A percentile compares a stretch with the other conserved stretches of the same genome.
phyloP scores from a whole-genome alignment of 2,888 invertebrate species.

The Sialis fuliginosa region DNA sequence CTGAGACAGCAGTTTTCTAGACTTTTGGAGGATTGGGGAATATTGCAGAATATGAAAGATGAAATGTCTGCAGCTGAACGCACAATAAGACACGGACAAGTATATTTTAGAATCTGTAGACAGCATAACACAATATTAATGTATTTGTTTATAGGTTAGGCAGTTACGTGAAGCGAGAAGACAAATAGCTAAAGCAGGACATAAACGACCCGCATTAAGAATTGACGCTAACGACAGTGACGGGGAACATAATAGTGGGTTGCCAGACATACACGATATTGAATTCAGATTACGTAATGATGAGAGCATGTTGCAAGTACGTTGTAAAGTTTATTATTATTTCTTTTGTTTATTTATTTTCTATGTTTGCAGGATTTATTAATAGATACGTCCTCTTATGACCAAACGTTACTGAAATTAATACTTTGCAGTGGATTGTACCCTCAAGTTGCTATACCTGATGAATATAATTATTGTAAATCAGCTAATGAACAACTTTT shows the following conservation, averaged over 20 bases:
- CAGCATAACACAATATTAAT: conserved; percentile 15
- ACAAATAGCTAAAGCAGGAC: conserved; percentile 49
- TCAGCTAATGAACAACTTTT: conserved; percentile 62
- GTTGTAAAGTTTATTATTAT: conserved; percentile 10
- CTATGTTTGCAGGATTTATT: conserved; percentile 31
- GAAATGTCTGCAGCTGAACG: conserved; percentile 49
- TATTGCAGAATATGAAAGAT: not conserved
- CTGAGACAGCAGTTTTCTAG: conserved; percentile 76
- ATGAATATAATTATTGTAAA: conserved; percentile 87
- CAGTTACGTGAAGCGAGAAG: conserved; percentile 23
- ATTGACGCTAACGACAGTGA: conserved; percentile 46
- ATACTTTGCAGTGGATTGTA: conserved; percentile 86
- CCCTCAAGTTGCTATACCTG: conserved; percentile 88
- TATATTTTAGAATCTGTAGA: conserved; percentile 31
- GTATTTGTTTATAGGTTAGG: no score
- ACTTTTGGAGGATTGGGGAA: conserved; percentile 42
- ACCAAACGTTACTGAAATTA: conserved; percentile 52
- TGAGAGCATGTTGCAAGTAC: conserved; percentile 47
- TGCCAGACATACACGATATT: conserved; percentile 64
- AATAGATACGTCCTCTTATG: conserved; percentile 43
- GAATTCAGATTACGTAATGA: conserved; percentile 75
- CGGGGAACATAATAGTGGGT: conserved; percentile 27
- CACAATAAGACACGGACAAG: conserved; percentile 70
- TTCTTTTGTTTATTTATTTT: conserved; percentile 2
- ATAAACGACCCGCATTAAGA: conserved; percentile 58